Percentiles rank a stretch among this genome's conserved stretches.
These are phyloP conservation scores for Amphiura filiformis DNA, from an alignment of 35 echinoderm and acorn worm species.

Conservation along the genomic window DNA sequence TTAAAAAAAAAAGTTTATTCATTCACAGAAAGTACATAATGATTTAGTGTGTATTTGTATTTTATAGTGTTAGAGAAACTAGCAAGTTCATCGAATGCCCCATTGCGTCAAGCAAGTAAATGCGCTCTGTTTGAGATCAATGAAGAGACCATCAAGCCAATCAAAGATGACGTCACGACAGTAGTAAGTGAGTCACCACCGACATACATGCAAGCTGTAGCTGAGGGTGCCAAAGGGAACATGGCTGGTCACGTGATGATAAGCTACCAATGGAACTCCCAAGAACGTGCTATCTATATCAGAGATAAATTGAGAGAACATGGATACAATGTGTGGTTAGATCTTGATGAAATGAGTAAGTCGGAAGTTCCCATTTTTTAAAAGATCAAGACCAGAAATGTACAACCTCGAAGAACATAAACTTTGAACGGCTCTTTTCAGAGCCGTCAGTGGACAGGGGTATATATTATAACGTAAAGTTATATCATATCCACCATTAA, in stretches of 20 bases:
- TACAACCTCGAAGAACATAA: background rate
- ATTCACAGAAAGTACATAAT: background rate
- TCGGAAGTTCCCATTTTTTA: no score
- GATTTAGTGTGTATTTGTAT: background rate
- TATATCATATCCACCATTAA: background rate
- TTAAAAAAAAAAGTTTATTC: background rate
- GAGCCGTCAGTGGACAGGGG: background rate
- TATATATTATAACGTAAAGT: background rate
- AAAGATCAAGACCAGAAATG: background rate
- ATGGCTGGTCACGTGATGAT: conserved; percentile 34
- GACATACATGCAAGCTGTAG: background rate
- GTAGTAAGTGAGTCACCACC: background rate
- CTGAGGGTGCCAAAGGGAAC: background rate
- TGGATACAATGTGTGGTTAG: conserved; percentile 50
- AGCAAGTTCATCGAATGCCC: background rate
- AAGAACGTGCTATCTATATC: conserved; percentile 8
- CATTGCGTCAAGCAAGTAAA: background rate
- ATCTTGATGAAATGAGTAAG: conserved; percentile 44
- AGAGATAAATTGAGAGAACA: conserved; percentile 23
- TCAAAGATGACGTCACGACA: background rate
- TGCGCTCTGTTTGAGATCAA: background rate
- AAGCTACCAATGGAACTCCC: conserved; percentile 55
- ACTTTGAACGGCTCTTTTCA: background rate
- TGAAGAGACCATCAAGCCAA: background rate
- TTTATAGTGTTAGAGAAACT: background rate